Percentiles rank a stretch among this genome's conserved stretches.
These are phyloP conservation scores for Tetragnatha versicolor DNA, from an alignment of 1,140 invertebrate genomes.

Conservation along the genomic window DNA sequence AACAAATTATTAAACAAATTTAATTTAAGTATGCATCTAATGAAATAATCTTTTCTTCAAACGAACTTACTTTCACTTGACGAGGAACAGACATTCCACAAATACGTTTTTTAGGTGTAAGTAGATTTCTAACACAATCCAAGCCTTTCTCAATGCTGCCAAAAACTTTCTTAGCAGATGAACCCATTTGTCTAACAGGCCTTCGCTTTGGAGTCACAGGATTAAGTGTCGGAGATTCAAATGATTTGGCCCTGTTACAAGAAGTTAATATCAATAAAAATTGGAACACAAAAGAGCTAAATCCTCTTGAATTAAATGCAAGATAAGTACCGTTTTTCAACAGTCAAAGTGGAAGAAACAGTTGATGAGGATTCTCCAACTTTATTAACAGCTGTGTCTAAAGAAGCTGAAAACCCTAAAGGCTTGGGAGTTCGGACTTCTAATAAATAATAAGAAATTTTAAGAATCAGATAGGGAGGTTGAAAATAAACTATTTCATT, in stretches of 20 bases:
- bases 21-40: too few species aligned
- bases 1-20: too few species aligned
- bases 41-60: too few species aligned
- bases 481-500: not conserved
- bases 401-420: slow-evolving; percentile 15
- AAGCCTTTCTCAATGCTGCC: slow-evolving; percentile 76
- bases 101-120: slow-evolving; percentile 73
- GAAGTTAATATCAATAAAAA: not conserved
- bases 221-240: slow-evolving; percentile 34
- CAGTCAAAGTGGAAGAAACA: not conserved
- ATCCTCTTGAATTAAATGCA: not conserved
- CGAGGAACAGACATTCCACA: slow-evolving; percentile 17
- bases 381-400: slow-evolving; percentile 41
- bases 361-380: not conserved
- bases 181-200: slow-evolving; percentile 56
- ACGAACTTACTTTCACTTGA: slow-evolving; percentile 42
- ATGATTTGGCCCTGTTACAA: slow-evolving; percentile 49
- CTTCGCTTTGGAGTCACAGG: slow-evolving; percentile 15
- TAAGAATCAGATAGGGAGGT: not conserved
- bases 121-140: slow-evolving; percentile 73
- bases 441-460: not conserved
- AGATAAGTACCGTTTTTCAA: slow-evolving; percentile 39
- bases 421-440: not conserved
- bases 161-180: slow-evolving; percentile 72
- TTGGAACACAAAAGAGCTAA: not conserved